These are phyloP conservation scores for Syngnathus floridae DNA, from an alignment of 2,113 vertebrate genomes.

Conservation along the genomic window DNA sequence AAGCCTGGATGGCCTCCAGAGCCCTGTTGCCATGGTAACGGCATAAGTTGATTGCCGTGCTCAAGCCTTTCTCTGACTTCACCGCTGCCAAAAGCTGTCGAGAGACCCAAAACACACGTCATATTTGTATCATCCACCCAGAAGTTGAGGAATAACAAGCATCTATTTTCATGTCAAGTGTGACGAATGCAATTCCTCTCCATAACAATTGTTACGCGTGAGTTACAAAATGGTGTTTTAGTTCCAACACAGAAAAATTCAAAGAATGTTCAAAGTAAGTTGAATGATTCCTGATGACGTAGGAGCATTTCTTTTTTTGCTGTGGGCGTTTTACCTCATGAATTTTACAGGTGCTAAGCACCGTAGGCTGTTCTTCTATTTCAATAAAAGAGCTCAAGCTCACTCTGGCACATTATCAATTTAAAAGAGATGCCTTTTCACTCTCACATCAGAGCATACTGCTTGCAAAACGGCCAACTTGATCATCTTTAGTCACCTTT, in stretches of 20 bases:
- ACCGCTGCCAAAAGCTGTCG: constrained; percentile 83
- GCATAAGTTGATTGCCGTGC: constrained; percentile 90
- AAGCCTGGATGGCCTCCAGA: constrained; percentile 85
- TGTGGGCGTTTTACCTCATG: constrained; percentile 43
- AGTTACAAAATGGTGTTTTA: neutral
- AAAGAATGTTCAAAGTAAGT: too few species aligned
- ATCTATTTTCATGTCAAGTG: neutral
- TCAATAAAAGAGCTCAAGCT: constrained; percentile 2
- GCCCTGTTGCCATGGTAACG: constrained; percentile 91
- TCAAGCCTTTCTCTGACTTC: constrained; percentile 89
- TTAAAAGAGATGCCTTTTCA: too few species aligned
- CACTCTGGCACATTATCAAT: constrained; percentile 4
- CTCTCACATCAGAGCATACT: too few species aligned
- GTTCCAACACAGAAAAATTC: neutral
- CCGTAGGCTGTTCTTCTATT: too few species aligned
- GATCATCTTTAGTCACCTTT: neutral
- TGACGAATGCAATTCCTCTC: neutral
- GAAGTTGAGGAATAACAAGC: too few species aligned
- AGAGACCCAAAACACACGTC: constrained; percentile 55
- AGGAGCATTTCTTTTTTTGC: constrained; percentile 45
- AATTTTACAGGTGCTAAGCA: too few species aligned
- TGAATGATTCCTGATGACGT: constrained; percentile 16
- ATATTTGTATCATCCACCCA: constrained; percentile 22
- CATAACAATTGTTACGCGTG: neutral
- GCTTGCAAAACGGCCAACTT: too few species aligned